Evolutionary conservation across 1,140 invertebrate genomes (phyloP).

Genomic region (Heliothis virescens): DNA sequence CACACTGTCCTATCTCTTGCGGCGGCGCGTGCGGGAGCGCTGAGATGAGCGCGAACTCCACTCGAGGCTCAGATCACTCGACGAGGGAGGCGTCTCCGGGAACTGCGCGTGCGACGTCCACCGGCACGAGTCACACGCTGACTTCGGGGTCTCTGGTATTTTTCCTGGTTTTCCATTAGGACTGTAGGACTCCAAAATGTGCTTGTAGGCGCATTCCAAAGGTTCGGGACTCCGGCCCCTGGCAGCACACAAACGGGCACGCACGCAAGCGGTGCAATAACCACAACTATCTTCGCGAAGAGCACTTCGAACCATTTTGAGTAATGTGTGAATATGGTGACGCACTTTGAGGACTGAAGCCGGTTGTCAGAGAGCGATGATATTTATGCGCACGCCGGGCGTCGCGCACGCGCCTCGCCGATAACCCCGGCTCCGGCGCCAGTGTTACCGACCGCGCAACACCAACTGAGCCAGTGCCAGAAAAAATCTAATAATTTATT

Average conservation of each 20-base stretch:
- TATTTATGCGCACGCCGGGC: constrained; percentile 78
- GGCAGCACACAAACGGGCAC: constrained; percentile 72
- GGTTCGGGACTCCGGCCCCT: constrained; percentile 77
- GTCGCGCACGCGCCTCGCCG: constrained; percentile 77
- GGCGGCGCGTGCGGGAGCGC: constrained; percentile 69
- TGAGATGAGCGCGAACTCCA: constrained; percentile 79
- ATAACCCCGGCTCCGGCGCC: constrained; percentile 78
- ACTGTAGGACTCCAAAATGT: constrained; percentile 79
- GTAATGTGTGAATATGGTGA: constrained; percentile 54
- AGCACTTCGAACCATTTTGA: constrained; percentile 72
- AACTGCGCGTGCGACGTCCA: constrained; percentile 84
- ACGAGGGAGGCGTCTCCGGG: constrained; percentile 79
- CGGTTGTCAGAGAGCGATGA: constrained; percentile 57
- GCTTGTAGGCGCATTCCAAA: constrained; percentile 80
- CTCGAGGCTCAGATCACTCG: constrained; percentile 79
- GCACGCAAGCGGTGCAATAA: constrained; percentile 81
- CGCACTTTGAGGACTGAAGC: constrained; percentile 70
- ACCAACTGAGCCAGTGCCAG: constrained; percentile 29
- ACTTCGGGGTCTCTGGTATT: constrained; percentile 65
- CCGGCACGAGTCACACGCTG: constrained; percentile 74
- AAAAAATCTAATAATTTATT: constrained; percentile 35
- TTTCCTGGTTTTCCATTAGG: constrained; percentile 57
- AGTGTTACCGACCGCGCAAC: constrained; percentile 57
- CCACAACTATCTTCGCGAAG: constrained; percentile 77
- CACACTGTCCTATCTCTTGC: constrained; percentile 72